phyloP scores from a whole-genome alignment of 2,113 vertebrate species.

The Rhinopithecus roxellana region DNA sequence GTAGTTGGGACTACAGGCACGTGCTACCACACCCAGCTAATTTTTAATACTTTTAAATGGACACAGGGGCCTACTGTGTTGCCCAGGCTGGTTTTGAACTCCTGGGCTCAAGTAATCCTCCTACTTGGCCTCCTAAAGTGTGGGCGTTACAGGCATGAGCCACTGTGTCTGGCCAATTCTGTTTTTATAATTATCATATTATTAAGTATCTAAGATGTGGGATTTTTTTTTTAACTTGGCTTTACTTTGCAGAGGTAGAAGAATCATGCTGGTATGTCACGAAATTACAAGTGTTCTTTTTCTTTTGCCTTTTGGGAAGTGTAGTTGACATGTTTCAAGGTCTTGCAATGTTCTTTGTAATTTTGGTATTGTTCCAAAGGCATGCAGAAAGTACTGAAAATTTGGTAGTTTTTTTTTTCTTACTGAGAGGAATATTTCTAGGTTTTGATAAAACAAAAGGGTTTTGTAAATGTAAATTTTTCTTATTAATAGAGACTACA shows the following conservation, averaged over 20 bases:
- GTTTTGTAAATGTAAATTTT: slow-evolving; percentile 10
- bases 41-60: not conserved
- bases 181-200: not conserved
- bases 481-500: not conserved
- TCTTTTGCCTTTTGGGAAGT: not conserved
- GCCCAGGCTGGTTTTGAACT: too few species aligned
- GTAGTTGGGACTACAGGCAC: not conserved
- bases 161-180: too few species aligned
- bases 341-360: not conserved
- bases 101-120: too few species aligned
- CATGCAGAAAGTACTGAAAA: not conserved
- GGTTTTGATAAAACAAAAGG: not conserved
- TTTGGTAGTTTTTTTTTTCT: not conserved
- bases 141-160: too few species aligned
- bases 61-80: not conserved
- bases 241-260: not conserved
- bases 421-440: not conserved
- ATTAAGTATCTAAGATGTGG: not conserved
- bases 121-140: too few species aligned
- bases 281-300: not conserved
- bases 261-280: not conserved
- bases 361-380: not conserved
- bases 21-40: not conserved
- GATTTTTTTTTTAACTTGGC: not conserved
- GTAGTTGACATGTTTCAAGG: slow-evolving; percentile 10